Base-by-base conservation (phyloP, 2,113 vertebrate genomes). In the Microcebus griseorufus region DNA sequence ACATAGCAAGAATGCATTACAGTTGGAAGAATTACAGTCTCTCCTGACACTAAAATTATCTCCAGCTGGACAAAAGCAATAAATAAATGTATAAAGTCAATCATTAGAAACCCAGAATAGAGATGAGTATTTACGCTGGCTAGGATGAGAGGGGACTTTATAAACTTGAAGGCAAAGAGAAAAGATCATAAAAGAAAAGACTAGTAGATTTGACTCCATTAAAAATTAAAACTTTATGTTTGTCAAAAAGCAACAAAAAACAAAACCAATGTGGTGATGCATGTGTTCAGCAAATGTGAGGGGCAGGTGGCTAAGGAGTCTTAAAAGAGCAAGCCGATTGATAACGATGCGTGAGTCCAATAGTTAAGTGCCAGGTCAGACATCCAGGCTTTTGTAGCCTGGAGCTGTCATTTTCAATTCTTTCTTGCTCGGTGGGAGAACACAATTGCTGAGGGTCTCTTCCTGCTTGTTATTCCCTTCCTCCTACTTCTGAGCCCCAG, bases 41-140 rank as follows among this genome's bases (percentile, higher is more conserved):
- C n/a, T 32, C 64, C 87, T 92, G 93, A 95, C 78, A 29, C 64
- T 93, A 92, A 96, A 88, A 88, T 96, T 96, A 95, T 95, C 90
- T 92, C 64, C 73, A 95, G 29, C 20, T 94, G 81, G 16, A 95
- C 94, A 94, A 92, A 94, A 87, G 53, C 29, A 96, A 95, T 96
- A 92, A 95, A 94, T 96, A 88, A 80, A 84, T 95, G 32, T 88
- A 78, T 94, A 95, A 95, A 96, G 96, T 81, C 53, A 97, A 95
- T 58, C 45, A 93, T 90, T 94, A 90, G 70, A 95, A 95, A 96
- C 42, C 11, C 58, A 95, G 69, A 85, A 88, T 87, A 96, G 73
- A 93, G 95, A 95, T 78, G 62, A 79, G 8, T 45, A 45, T 64
- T 93, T 93, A 80, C 80, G 80, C 34, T 39, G 91, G 80, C 42